Evolutionary conservation across 2,888 invertebrate species (phyloP), one percentile per base, ranked within the genome.

Genomic region (Catocala fraxini): DNA sequence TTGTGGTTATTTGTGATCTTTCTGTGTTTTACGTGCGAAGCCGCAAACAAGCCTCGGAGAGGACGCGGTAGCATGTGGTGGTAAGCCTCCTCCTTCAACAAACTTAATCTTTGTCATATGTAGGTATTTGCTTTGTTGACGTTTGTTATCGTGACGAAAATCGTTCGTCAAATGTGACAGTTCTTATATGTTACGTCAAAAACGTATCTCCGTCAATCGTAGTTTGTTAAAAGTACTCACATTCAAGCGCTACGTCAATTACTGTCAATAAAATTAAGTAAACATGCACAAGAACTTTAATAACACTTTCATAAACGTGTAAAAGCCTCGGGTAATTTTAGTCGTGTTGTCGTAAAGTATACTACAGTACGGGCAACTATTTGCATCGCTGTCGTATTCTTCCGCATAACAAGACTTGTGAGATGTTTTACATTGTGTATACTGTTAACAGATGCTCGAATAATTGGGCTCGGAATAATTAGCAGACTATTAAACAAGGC

Each of bases 11-110:
- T 92, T 85, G 93, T 93, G 90, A 89, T 95, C 83, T 88, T 95
- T 87, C 80, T 94, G 92, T 93, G 93, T 89, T 91, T 89, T 87
- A 82, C 93, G 86, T 90, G 91, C 86, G 89, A 91, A 63, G 86
- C 93, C 87, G 89, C 90, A 77, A 96, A 95, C 85, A 96, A 96
- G 85, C 95, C 95, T 79, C 96, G 97, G 87, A 95, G 97, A 86
- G 97, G 97, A 84, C 96, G 97, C 85, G 98, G 98, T 88, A 97
- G 97, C 81, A 98, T 97, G 97, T 98, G 98, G 98, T 98, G 98
- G 98, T 98, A 94, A 95, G 98, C 95, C 77, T 35, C 63, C 58
- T 51, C 53, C 56, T 58, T 59, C 41, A 33, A 39, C 41, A 35
- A n/a, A 12, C 42, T 41, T 33, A 45, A 56, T 72, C 63, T 59